Percentiles rank a stretch among this genome's conserved stretches.
phyloP scores from a whole-genome alignment of 2,888 invertebrate species.

The Argyresthia albistria region DNA sequence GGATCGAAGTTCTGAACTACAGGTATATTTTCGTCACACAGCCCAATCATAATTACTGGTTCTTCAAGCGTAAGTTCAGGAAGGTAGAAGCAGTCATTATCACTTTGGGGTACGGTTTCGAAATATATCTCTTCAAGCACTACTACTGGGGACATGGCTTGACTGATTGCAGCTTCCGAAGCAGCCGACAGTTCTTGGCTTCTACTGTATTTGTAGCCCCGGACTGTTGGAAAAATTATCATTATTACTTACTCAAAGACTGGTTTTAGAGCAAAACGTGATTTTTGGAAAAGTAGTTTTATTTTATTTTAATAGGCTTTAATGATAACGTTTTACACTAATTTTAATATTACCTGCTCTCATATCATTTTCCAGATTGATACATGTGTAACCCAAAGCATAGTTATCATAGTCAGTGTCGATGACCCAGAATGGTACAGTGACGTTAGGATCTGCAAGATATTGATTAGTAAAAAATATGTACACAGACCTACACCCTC shows the following conservation, averaged over 20 bases:
- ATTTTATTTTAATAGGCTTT: no score
- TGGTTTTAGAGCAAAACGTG: neutral
- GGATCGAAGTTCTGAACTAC: conserved; percentile 19
- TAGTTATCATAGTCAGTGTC: conserved; percentile 76
- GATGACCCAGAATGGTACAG: conserved; percentile 58
- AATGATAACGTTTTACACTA: no score
- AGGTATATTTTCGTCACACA: conserved; percentile 27
- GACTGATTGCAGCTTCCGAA: conserved; percentile 22
- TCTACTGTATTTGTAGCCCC: conserved; percentile 51
- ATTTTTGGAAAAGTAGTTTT: no score
- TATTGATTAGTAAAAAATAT: neutral
- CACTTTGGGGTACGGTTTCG: conserved; percentile 21
- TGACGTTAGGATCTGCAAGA: neutral
- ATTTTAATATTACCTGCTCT: conserved; percentile 50
- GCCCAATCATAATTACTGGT: conserved; percentile 32
- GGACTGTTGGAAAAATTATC: conserved; percentile 30
- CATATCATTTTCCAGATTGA: conserved; percentile 42
- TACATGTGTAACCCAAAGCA: conserved; percentile 77
- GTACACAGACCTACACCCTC: no score
- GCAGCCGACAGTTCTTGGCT: conserved; percentile 20
- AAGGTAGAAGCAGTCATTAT: conserved; percentile 33
- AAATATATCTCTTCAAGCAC: conserved; percentile 33
- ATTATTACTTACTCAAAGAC: neutral
- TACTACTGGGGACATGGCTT: conserved; percentile 22
- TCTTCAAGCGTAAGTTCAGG: conserved; percentile 21